A percentile compares a stretch with the other conserved stretches of the same genome.
Conservation (phyloP, 2,113 vertebrate species). For the Hippocampus abdominalis region DNA sequence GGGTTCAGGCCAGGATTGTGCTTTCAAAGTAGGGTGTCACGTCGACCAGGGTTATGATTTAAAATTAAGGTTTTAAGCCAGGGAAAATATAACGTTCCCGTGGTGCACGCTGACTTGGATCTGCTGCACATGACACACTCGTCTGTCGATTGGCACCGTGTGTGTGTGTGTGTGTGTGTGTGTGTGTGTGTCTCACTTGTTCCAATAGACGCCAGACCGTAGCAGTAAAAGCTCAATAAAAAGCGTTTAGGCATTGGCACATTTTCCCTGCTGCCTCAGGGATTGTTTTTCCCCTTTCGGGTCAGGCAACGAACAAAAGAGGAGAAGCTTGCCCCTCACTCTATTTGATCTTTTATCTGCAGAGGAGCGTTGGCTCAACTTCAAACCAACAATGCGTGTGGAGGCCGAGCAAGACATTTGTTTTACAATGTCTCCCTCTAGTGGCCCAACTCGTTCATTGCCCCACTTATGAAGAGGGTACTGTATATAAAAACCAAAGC, state of each 20-base stretch:
- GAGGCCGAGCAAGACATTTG: background rate
- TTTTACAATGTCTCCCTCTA: slow-evolving; percentile 57
- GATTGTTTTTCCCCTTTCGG: slow-evolving; percentile 65
- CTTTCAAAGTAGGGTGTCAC: too few relatives aligned
- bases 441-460: slow-evolving; percentile 28
- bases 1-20: too few relatives aligned
- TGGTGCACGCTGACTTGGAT: too few relatives aligned
- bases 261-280: slow-evolving; percentile 64
- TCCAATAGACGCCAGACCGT: background rate
- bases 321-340: slow-evolving; percentile 34
- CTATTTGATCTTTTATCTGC: slow-evolving; percentile 51
- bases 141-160: too few relatives aligned
- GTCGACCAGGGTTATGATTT: too few relatives aligned
- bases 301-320: slow-evolving; percentile 61
- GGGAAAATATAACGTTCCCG: too few relatives aligned
- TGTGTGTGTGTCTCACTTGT: background rate
- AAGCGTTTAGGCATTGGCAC: slow-evolving; percentile 38
- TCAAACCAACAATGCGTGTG: background rate
- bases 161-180: too few relatives aligned
- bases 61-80: too few relatives aligned
- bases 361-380: slow-evolving; percentile 40
- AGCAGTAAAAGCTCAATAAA: slow-evolving; percentile 41
- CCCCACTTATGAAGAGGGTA: background rate
- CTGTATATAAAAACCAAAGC: too few relatives aligned
- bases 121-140: too few relatives aligned